These are phyloP conservation scores for Palythoa grandiflora DNA, from an alignment of 92 coral and sea anemone genomes.

Conservation along the genomic window DNA sequence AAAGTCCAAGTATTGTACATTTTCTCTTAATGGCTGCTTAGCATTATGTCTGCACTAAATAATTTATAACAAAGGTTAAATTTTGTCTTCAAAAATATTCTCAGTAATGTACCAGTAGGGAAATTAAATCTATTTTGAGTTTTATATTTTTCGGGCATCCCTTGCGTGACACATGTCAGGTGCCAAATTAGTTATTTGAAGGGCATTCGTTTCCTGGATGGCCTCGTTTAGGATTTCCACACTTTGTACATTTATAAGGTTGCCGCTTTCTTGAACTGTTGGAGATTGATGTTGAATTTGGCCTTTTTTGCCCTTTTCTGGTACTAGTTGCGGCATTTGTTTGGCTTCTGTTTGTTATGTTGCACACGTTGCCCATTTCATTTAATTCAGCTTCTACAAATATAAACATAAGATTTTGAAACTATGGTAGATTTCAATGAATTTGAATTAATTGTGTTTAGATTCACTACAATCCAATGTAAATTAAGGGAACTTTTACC, in stretches of 20 bases:
- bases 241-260: slow-evolving; percentile 22
- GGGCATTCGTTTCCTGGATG: no score
- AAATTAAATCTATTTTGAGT: no score
- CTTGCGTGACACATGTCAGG: no score
- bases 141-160: no score
- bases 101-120: no score
- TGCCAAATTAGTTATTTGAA: not conserved
- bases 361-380: not conserved
- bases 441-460: not conserved
- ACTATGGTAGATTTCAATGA: not conserved
- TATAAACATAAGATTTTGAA: no score
- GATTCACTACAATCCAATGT: not conserved
- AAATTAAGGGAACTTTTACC: not conserved
- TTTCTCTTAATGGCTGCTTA: no score
- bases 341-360: not conserved
- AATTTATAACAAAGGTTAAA: no score
- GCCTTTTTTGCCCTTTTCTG: not conserved
- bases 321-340: not conserved
- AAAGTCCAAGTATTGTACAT: no score
- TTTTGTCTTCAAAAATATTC: no score
- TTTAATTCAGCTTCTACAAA: not conserved
- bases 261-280: not conserved
- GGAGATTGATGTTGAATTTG: not conserved
- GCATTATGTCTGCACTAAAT: no score
- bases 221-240: slow-evolving; percentile 20